phyloP scores from a whole-genome alignment of 2,888 invertebrate genomes.

The Mimachlamys varia region DNA sequence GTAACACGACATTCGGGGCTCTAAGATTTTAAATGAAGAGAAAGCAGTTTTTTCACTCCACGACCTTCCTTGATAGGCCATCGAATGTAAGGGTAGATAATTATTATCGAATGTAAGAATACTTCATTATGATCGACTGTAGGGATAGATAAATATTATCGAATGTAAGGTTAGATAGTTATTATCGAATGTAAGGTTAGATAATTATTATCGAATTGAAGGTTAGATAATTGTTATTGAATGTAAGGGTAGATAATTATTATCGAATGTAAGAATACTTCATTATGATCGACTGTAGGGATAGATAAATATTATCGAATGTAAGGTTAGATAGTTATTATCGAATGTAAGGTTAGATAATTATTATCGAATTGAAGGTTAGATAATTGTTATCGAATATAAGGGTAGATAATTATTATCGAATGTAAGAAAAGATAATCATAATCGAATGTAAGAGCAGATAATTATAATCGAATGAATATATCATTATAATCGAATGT shows the following conservation, averaged over 20 bases:
- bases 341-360: constrained; percentile 5
- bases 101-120: no score
- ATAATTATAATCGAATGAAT: neutral
- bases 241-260: neutral
- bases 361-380: no score
- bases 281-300: neutral
- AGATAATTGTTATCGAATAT: neutral
- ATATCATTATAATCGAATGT: neutral
- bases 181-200: neutral
- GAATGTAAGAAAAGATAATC: no score
- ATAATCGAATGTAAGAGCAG: neutral
- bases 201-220: neutral
- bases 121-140: no score
- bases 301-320: neutral
- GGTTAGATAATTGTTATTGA: neutral
- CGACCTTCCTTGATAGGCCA: constrained; percentile 3
- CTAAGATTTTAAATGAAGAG: constrained; percentile 29
- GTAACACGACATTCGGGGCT: neutral
- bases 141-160: constrained; percentile 7
- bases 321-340: neutral
- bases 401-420: constrained; percentile 9
- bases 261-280: neutral
- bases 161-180: neutral
- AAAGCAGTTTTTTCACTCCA: constrained; percentile 4
- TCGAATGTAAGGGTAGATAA: constrained; percentile 28